A percentile compares a stretch with the other conserved stretches of the same genome.
Evolutionary conservation across 2,888 invertebrate species (phyloP).

Genomic region (Agonopterix heracliana): DNA sequence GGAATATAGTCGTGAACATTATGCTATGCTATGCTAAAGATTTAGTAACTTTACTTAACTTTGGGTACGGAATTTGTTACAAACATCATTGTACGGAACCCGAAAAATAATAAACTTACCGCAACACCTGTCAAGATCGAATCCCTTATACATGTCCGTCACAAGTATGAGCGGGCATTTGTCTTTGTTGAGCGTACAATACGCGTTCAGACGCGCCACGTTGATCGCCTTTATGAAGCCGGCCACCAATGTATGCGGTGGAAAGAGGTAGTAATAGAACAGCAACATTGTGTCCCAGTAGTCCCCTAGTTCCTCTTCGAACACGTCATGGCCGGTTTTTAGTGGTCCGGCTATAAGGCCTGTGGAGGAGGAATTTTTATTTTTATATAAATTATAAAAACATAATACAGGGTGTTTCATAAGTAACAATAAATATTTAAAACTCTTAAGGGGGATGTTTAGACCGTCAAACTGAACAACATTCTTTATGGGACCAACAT

Average conservation of each 20-base stretch:
- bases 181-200: constrained; percentile 25
- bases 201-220: constrained; percentile 33
- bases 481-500: no score
- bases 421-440: no score
- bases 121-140: constrained; percentile 28
- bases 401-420: no score
- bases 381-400: no score
- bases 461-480: no score
- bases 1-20: no score
- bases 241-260: constrained; percentile 34
- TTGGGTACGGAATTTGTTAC: no score
- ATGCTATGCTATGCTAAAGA: no score
- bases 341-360: constrained; percentile 20
- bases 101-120: constrained; percentile 24
- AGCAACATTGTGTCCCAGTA: constrained; percentile 9
- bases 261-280: constrained; percentile 13
- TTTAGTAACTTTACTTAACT: no score
- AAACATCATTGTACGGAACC: no score
- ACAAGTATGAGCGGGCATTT: constrained; percentile 25
- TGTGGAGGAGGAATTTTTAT: no score
- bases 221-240: constrained; percentile 18
- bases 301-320: not conserved
- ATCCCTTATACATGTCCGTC: not conserved
- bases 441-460: no score
- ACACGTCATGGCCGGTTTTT: not conserved